Evolutionary conservation across 1,140 invertebrate species (phyloP), one percentile per base, ranked within the genome.

Genomic region (Apis florea): DNA sequence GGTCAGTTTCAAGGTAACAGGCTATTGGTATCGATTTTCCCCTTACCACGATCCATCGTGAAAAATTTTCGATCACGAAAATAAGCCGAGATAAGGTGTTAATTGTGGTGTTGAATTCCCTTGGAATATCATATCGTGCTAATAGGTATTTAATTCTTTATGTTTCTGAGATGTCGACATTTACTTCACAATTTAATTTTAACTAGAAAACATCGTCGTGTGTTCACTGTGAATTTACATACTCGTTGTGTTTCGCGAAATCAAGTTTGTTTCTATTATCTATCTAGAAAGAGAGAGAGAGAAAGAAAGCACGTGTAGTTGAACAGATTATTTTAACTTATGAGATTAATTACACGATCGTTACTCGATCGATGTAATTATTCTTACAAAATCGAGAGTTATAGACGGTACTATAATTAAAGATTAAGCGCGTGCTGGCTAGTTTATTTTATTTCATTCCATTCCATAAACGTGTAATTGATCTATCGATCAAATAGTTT

Each of bases 301-400:
- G 17, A 58, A 47, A 40, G 9, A 26, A 31, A 51, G 24, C 24
- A 31, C 5, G 24, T 31, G 53, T 2, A 13, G 12, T 19, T 61
- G 6, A 2, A 13, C 21, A 31, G 8, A 26, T 17, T 11, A 21
- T 10, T 26, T 49, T 19, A 78, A 49, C 40, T 40, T 26, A 15
- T 31, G 19, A 6, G 24, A 70, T 31, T 78, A 79, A 91, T 92
- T 90, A 90, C 86, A 90, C 90, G 90, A 90, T 82, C 77, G 74
- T 89, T 91, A 89, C 89, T 90, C 77, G 87, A 88, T 86, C 54
- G 54, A 8, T 6, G 10, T 26, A 53, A 76, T 67, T 53, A 82
- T 69, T 61, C 24, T 82, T 67, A 51, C 63, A 49, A 24, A 31
- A 75, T 56, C 24, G 71, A 75, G 75, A 59, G 71, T 53, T 61